Evolutionary conservation across 2,888 invertebrate species (phyloP).

Genomic region (Neria commutata): DNA sequence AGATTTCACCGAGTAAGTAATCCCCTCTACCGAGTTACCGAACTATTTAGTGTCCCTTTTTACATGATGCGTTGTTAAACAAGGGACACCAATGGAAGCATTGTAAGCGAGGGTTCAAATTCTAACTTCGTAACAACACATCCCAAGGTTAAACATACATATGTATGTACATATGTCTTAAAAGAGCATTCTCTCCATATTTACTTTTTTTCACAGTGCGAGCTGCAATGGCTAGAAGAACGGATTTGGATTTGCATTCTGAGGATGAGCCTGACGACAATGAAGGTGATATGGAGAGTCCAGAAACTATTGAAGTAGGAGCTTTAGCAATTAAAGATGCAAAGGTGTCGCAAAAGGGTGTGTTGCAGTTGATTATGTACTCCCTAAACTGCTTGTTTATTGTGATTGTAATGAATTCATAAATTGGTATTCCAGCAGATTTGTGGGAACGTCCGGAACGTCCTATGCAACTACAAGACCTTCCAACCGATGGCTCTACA

Average conservation of each 20-base stretch:
- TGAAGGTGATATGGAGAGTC: conserved; percentile 57
- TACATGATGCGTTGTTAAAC: too few relatives aligned
- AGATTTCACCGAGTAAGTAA: too few relatives aligned
- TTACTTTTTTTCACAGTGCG: conserved; percentile 39
- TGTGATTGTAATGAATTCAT: not conserved
- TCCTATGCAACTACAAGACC: too few relatives aligned
- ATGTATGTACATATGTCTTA: too few relatives aligned
- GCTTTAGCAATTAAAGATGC: conserved; percentile 48
- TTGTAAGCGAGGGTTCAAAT: too few relatives aligned
- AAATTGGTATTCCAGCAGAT: conserved; percentile 35
- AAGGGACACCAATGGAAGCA: too few relatives aligned
- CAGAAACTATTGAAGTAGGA: conserved; percentile 55
- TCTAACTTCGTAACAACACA: too few relatives aligned
- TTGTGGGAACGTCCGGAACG: conserved; percentile 57
- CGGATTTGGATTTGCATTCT: conserved; percentile 45
- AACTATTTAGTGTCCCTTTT: too few relatives aligned
- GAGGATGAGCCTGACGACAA: conserved; percentile 44
- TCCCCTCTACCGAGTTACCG: too few relatives aligned
- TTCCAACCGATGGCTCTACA: conserved; percentile 48
- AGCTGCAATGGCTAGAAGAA: conserved; percentile 57
- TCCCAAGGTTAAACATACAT: too few relatives aligned
- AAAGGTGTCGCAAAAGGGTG: conserved; percentile 46
- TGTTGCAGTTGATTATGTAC: not conserved
- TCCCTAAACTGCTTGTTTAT: not conserved
- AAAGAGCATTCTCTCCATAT: too few relatives aligned